Evolutionary conservation across 2,797 vertebrate species (phyloP), one percentile per base, ranked within the genome.

Genomic region (Gorsachius magnificus): DNA sequence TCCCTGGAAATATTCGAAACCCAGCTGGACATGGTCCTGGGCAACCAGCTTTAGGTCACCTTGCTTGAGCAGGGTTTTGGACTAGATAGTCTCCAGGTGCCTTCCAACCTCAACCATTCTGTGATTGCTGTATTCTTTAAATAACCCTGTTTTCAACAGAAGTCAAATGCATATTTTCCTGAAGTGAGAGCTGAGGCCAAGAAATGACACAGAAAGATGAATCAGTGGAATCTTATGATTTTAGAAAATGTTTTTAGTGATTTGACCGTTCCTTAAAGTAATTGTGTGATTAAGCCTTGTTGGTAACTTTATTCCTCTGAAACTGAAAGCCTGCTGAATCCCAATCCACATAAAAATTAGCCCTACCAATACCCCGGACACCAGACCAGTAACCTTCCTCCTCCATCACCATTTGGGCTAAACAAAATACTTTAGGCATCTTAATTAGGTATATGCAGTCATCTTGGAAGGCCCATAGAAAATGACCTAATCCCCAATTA

Each of bases 401-500:
- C 71, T 91, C 57, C 84, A 71, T 75, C 69, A 69, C 36, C 43
- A 13, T 75, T 92, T 87, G 43, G 51, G 38, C 65, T 92, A 94
- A 92, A 71, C 14, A 85, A 92, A 95, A 93, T 71, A 83, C 26
- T n/a, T 86, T 17, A 87, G 53, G 82, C 71, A 93, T 91, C 79
- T 85, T 93, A 93, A 95, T 91, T 89, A 92, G 56, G 61, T 60
- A 26, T 41, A 54, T 69, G 87, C 84, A 87, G 83, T 92, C 89
- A 76, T 90, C 79, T 94, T 97, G 96, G 90, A 96, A 96, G 76
- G 51, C 57, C 28, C 72, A 43, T 7, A 83, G 93, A 94, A 93
- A 78, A 86, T 96, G 29, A 95, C 90, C 87, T 96, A 92, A 94
- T 87, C 87, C 58, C 33, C 75, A 83, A 65, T 95, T 81, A 95